Conservation (phyloP, 1,140 invertebrate genomes). For the Drosophila sturtevanti region DNA sequence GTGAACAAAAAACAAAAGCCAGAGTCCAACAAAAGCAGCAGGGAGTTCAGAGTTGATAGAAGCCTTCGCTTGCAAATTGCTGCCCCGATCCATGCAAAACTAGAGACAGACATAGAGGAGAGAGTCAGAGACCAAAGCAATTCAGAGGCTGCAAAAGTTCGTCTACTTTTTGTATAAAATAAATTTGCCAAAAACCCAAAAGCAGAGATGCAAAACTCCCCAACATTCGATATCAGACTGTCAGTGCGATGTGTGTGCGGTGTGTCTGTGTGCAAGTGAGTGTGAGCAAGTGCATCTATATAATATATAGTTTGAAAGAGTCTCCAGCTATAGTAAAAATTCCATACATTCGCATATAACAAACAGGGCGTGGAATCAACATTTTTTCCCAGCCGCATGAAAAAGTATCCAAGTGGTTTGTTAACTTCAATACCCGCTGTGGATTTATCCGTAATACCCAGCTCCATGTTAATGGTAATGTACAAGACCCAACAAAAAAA, state of each 20-base stretch:
- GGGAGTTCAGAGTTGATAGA: conserved; percentile 32
- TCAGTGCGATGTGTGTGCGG: conserved; percentile 3
- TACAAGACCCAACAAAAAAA: conserved; percentile 56
- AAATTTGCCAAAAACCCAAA: conserved; percentile 56
- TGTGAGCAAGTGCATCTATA: conserved; percentile 48
- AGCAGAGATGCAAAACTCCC: conserved; percentile 32
- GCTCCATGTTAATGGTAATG: conserved; percentile 82
- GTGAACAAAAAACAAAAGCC: conserved; percentile 49
- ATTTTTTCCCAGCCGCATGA: conserved; percentile 82
- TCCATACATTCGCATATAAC: conserved; percentile 51
- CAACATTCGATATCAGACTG: conserved; percentile 38
- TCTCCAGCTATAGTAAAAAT: conserved; percentile 67
- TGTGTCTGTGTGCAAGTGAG: conserved; percentile 14
- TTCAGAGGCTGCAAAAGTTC: conserved; percentile 49
- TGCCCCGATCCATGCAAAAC: neutral
- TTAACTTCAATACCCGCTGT: conserved; percentile 82
- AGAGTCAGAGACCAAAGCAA: conserved; percentile 8
- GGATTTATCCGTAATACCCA: conserved; percentile 82
- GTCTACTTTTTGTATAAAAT: conserved; percentile 65
- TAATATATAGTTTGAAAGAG: conserved; percentile 48
- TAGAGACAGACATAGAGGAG: no score
- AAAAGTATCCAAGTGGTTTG: conserved; percentile 83
- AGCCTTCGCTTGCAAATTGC: conserved; percentile 21
- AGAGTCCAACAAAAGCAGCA: conserved; percentile 28
- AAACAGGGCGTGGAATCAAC: conserved; percentile 82